These are phyloP conservation scores for Sycophaga agraensis DNA, from an alignment of 1,140 invertebrate genomes.

Conservation along the genomic window DNA sequence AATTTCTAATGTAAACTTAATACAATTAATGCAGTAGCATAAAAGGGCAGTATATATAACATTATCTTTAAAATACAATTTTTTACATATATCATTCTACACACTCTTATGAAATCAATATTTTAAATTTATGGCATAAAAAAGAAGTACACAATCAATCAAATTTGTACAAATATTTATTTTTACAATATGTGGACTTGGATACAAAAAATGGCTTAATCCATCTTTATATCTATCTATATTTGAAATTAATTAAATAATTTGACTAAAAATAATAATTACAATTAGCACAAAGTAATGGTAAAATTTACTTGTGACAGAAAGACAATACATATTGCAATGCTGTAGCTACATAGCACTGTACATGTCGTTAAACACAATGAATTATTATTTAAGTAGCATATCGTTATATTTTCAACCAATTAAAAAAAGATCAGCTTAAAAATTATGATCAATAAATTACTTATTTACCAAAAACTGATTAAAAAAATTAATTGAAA, in stretches of 20 bases:
- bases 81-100: not conserved
- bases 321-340: slow-evolving; percentile 21
- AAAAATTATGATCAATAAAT: no score
- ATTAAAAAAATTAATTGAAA: no score
- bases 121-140: slow-evolving; percentile 13
- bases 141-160: slow-evolving; percentile 33
- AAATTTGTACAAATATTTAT: slow-evolving; percentile 52
- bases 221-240: slow-evolving; percentile 22
- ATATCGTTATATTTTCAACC: not conserved
- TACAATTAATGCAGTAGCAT: not conserved
- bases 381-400: not conserved
- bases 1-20: not conserved
- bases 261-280: slow-evolving; percentile 18
- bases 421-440: no score
- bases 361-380: slow-evolving; percentile 19
- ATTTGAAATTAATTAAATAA: slow-evolving; percentile 18
- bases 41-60: not conserved
- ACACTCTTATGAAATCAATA: no score
- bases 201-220: slow-evolving; percentile 41
- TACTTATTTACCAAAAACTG: no score
- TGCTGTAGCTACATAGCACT: slow-evolving; percentile 21
- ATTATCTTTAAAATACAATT: not conserved
- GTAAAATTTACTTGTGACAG: slow-evolving; percentile 13
- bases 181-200: slow-evolving; percentile 42
- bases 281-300: slow-evolving; percentile 14